These are phyloP conservation scores for Malurus elegans DNA, from an alignment of 2,113 vertebrate species.

Conservation along the genomic window DNA sequence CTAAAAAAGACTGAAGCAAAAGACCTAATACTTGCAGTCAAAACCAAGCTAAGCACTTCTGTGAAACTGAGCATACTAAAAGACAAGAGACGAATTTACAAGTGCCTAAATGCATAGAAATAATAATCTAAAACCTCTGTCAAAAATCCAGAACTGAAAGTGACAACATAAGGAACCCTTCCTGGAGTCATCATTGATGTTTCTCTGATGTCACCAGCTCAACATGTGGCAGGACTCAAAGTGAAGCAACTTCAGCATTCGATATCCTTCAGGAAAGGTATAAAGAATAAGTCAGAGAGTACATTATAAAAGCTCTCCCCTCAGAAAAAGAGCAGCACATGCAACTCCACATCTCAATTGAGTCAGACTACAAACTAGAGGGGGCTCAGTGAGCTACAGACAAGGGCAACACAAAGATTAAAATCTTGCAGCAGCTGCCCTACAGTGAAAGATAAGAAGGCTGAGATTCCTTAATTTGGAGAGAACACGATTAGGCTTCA, in stretches of 20 bases:
- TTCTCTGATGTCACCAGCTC: background rate
- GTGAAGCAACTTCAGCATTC: background rate
- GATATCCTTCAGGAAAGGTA: background rate
- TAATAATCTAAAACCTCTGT: background rate
- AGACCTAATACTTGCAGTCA: background rate
- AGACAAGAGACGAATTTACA: background rate
- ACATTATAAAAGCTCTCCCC: accelerated
- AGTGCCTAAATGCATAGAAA: background rate
- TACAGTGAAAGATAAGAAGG: background rate
- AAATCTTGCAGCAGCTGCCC: background rate
- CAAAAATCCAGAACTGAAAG: background rate
- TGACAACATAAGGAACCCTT: background rate
- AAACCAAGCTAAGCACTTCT: background rate
- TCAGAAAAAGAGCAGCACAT: background rate
- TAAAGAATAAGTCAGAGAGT: background rate
- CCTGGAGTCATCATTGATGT: background rate
- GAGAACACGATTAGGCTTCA: background rate
- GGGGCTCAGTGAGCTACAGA: background rate
- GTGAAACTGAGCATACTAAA: background rate
- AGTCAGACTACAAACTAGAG: background rate
- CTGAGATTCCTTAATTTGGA: background rate
- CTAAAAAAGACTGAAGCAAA: background rate
- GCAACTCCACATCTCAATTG: background rate
- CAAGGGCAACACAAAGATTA: background rate
- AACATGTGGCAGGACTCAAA: background rate